Base-by-base conservation (phyloP, 2,888 invertebrate genomes). In the Pherbina coryleti region DNA sequence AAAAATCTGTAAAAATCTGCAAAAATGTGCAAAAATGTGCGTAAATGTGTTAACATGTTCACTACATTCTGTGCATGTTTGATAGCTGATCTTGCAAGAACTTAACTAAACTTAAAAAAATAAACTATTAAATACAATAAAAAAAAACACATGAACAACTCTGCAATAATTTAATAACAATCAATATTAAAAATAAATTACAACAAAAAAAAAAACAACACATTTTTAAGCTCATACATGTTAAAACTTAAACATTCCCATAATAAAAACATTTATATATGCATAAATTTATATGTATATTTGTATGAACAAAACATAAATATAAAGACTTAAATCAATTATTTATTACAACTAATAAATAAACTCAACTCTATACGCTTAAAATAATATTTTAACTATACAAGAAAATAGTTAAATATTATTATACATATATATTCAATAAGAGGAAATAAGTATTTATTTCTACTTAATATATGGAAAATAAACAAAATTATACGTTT, bases 321-420 rank as follows among this genome's bases (percentile, higher is more conserved):
- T 57, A 19, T 22, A 28, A 60, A 62, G 62, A 76, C 62, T 70
- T 25, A 76, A 76, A 70, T 69, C 69, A 70, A 76, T 76, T 76
- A 76, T 76, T 76, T 66, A 74, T 66, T 76, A 17, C 57, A 67
- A 44, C 44, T 44, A 64, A 49, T 70, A 71, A 77, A 53, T 69
- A 60, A 77, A 55, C 53, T 75, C 71, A 77, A 79, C 78, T 53
- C 66, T 78, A 79, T 79, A 79, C 79, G 78, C 79, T 79, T 79
- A 78, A 75, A 31, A 60, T 57, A 53, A 57, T 37, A 22, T 69
- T 55, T 70, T 73, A 31, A 73, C 62, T 73, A 60, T 73, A 60
- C 17, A 62, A 70, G 7, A 55, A n/a, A 55, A 55, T 55, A 25
- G 31, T 53, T 51, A 49, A 51, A 69, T 51, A 60, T 64, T 51